Evolutionary conservation across 2,797 vertebrate genomes (phyloP).

Genomic region (Ibycter americanus): DNA sequence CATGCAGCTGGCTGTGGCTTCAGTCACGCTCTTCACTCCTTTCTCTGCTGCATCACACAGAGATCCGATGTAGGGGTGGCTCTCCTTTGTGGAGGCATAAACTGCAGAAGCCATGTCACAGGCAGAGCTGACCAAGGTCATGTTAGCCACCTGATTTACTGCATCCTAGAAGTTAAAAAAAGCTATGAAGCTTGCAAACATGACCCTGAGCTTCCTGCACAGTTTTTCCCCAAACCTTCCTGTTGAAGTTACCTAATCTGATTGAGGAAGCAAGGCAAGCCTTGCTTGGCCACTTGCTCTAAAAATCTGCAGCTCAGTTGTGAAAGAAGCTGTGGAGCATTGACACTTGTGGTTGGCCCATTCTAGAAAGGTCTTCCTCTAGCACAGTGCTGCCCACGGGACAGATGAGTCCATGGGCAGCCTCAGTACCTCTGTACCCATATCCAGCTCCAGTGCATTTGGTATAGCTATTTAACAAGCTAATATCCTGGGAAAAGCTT

Average conservation of each 20-base stretch:
- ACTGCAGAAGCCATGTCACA: conserved; percentile 78
- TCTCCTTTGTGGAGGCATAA: conserved; percentile 86
- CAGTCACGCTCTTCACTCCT: conserved; percentile 81
- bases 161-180: conserved; percentile 69
- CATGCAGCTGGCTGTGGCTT: conserved; percentile 63
- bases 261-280: background rate
- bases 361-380: background rate
- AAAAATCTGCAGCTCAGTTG: background rate
- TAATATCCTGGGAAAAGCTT: background rate
- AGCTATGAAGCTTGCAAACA: background rate
- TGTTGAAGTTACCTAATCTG: background rate
- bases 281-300: background rate
- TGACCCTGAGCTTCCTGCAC: background rate
- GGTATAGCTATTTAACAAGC: background rate
- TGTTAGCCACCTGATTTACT: conserved; percentile 76
- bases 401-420: background rate
- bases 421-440: too few species aligned
- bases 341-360: rapidly evolving
- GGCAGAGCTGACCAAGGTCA: conserved; percentile 85
- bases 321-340: background rate
- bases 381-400: background rate
- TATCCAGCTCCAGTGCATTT: background rate
- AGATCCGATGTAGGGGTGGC: conserved; percentile 81
- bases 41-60: conserved; percentile 85
- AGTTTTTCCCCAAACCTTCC: too few species aligned